Base-by-base conservation (phyloP, 1,140 invertebrate genomes). In the Ladona fulva region DNA sequence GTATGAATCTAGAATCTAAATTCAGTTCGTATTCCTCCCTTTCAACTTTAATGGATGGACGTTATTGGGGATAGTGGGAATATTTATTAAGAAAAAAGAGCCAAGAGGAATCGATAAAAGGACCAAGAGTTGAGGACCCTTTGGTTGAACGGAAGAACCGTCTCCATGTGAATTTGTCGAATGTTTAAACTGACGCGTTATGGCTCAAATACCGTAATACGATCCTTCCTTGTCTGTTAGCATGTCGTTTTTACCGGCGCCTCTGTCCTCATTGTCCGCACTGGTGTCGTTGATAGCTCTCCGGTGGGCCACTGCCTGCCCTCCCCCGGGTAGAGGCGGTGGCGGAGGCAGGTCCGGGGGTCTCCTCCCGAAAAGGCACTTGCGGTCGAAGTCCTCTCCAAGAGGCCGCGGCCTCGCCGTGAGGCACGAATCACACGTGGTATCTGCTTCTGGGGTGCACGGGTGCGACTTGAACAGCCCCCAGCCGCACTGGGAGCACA, bases 341-440 rank as follows among this genome's bases (percentile, higher is more conserved):
- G n/a, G 12, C 52, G 16, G n/a, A 16, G 16, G 14, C 52, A 66
- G 10, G 44, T 52, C 44, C 19, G 10, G 10, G 44, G 44, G 19
- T 10, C 10, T 22, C 52, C 52, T 66, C 52, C 52, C 52, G 52
- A 6, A 66, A 16, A 66, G 52, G 52, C 52, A 66, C 52, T 66
- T 66, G 16, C 52, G 52, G 52, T 66, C 52, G n/a, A 66, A 66
- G 52, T 66, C 52, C 16, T 16, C 52, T 1, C 52, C 52, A 3
- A 66, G n/a, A 1, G 52, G 52, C 52, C 52, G 14, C 12, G 52
- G 16, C 52, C 52, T 66, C n/a, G 16, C 52, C 52, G 52, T 66
- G 16, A 66, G 84, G 75, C 87, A 88, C 11, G 86, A 87, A 74
- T 88, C 87, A 79, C 87, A 88, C 24, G 88, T 82, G 8, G 87